Evolutionary conservation across 2,113 vertebrate species (phyloP), one percentile per base, ranked within the genome.

Genomic region (Asarcornis scutulata): DNA sequence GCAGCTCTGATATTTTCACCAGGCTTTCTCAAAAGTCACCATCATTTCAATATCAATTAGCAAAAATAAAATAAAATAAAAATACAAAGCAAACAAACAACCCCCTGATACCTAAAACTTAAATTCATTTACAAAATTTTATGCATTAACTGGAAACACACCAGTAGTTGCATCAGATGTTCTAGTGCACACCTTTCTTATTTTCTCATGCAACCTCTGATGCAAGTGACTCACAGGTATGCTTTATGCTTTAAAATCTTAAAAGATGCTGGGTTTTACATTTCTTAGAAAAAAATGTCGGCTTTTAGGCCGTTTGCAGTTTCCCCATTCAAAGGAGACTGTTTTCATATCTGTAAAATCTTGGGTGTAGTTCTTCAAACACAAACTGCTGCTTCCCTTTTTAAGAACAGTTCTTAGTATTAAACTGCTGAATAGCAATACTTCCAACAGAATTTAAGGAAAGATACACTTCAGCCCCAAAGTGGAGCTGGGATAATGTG

Each of bases 381-480:
- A 9, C 11, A 92, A 91, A n/a, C 42, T 87, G 27, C 52, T 88
- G 29, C 62, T 42, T 93, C 62, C 55, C 83, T 83, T 82, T 3
- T 23, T 6, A 56, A 59, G 9, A 52, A 23, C 32, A 52, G 18
- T 13, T 59, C 29, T 78, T 76, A 17, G 5, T 29, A 38, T 87
- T 76, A 52, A 72, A 96, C 83, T 74, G 44, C 66, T 92, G 69
- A 96, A 83, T 6, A 93, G 42, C n/a, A 96, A 34, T 17, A 62
- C 42, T 93, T 96, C 25, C 82, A 81, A 95, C 12, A 59, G 38
- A 95, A 94, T 91, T 96, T 84, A 93, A 89, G 75, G 96, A 97
- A 97, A 96, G 40, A 85, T 1, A 86, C 63, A 89, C 56, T 95
- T 95, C 59, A 87, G 52, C 91, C 86, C 77, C 81, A 96, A 78